These are phyloP conservation scores for Pangasianodon hypophthalmus DNA, from an alignment of 2,113 vertebrate genomes.

Conservation along the genomic window DNA sequence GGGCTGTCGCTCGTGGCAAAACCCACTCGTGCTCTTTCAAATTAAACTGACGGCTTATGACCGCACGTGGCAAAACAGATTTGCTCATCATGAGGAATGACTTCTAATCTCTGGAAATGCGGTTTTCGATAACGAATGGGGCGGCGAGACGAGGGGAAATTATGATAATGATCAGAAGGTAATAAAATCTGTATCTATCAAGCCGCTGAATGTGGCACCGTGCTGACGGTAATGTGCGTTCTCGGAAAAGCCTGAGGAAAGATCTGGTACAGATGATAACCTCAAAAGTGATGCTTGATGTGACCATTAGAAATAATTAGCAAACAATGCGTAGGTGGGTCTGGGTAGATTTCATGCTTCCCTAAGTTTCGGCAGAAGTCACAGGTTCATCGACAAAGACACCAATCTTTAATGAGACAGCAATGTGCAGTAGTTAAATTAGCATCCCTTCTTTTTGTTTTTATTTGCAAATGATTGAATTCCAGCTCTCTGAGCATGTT, in stretches of 20 bases:
- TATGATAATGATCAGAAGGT: slow-evolving; percentile 70
- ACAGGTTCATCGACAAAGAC: not conserved
- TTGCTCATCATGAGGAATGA: slow-evolving; percentile 59
- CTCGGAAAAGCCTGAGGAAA: slow-evolving; percentile 24
- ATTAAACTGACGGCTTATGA: slow-evolving; percentile 73
- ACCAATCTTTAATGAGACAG: not conserved
- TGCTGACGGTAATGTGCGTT: slow-evolving; percentile 39
- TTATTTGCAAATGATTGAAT: not conserved
- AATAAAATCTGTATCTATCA: slow-evolving; percentile 75
- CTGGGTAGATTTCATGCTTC: not conserved
- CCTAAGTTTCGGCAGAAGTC: not conserved
- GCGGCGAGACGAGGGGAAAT: slow-evolving; percentile 65
- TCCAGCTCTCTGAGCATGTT: not conserved
- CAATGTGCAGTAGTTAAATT: not conserved
- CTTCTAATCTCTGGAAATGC: slow-evolving; percentile 58
- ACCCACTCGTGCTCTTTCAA: slow-evolving; percentile 68
- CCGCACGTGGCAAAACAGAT: slow-evolving; percentile 68
- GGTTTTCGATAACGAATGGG: slow-evolving; percentile 67
- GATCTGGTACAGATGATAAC: slow-evolving; percentile 45
- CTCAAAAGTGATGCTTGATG: slow-evolving; percentile 23
- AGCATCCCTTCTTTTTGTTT: not conserved
- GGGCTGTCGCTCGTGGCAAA: slow-evolving; percentile 64
- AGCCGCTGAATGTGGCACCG: slow-evolving; percentile 58
- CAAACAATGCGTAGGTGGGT: slow-evolving; percentile 23
- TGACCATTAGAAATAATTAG: slow-evolving; percentile 42